Conservation (phyloP, 2,113 vertebrate species). For the Sinocyclocheilus rhinocerous region DNA sequence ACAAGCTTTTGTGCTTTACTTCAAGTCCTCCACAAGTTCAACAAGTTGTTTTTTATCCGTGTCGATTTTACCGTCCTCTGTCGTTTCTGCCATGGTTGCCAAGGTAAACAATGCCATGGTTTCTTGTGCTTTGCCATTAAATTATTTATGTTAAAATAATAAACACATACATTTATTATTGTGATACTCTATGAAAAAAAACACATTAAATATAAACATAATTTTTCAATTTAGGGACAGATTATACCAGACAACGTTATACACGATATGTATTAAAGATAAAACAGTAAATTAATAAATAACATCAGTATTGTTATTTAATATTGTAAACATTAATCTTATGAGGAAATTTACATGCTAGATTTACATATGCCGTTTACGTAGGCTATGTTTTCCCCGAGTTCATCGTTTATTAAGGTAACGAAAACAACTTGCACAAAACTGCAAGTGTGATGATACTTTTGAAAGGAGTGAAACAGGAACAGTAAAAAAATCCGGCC, state of each 20-base stretch:
- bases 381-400: background rate
- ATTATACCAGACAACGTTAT: background rate
- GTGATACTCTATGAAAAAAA: background rate
- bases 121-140: background rate
- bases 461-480: background rate
- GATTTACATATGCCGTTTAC: background rate
- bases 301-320: background rate
- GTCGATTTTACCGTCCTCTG: conserved; percentile 1
- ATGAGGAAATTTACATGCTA: background rate
- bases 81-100: conserved; percentile 60
- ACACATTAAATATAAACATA: too few species aligned
- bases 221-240: too few species aligned
- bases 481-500: background rate
- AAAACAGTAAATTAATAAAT: background rate
- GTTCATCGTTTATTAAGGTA: background rate
- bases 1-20: conserved; percentile 38
- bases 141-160: background rate
- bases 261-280: background rate
- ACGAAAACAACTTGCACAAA: background rate
- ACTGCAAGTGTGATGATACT: background rate
- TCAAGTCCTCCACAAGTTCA: conserved; percentile 51
- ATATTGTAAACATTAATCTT: background rate
- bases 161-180: background rate
- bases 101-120: conserved; percentile 31
- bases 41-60: conserved; percentile 22